phyloP scores from a whole-genome alignment of 1,140 invertebrate genomes.

The Cherax quadricarinatus region DNA sequence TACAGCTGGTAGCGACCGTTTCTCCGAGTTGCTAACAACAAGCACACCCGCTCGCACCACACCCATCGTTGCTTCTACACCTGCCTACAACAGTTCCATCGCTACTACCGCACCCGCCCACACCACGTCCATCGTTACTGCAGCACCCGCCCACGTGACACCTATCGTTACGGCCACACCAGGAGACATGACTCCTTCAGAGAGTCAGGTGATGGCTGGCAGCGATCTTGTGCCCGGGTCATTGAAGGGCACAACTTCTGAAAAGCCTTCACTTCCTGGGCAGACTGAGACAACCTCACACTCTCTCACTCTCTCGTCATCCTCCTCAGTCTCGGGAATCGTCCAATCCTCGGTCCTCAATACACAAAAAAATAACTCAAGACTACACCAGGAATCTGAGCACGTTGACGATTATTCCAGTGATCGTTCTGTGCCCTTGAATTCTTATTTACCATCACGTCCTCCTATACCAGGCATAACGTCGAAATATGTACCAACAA shows the following conservation, averaged over 20 bases:
- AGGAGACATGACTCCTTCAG: conserved; percentile 5
- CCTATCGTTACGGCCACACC: conserved; percentile 7
- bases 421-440: neutral
- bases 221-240: too few relatives aligned
- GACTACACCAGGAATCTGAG: neutral
- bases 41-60: too few relatives aligned
- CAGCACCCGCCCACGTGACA: neutral
- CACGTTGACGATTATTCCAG: neutral
- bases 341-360: neutral
- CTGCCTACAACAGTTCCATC: neutral
- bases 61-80: neutral
- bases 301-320: neutral
- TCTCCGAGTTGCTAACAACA: neutral
- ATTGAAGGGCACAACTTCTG: neutral
- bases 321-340: neutral
- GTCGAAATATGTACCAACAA: neutral
- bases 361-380: neutral
- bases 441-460: neutral
- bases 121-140: too few relatives aligned
- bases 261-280: neutral
- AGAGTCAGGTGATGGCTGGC: neutral
- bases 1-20: too few relatives aligned
- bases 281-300: neutral
- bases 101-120: too few relatives aligned
- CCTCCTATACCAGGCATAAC: neutral